phyloP scores from a whole-genome alignment of 2,888 invertebrate species.

The Trichopria drosophilae region DNA sequence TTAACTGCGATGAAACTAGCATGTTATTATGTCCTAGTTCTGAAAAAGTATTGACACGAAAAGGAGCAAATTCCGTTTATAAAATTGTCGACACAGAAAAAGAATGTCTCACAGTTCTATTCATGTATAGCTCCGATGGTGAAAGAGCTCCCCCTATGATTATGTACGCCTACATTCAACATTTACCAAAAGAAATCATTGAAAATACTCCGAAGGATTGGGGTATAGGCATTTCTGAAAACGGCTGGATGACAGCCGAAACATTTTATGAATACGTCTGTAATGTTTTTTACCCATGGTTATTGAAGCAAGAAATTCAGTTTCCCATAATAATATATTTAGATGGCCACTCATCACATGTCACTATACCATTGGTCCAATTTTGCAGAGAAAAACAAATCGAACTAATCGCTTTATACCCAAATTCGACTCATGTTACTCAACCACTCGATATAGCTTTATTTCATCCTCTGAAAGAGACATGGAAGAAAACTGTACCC shows the following conservation, averaged over 20 bases:
- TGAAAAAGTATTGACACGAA: slow-evolving; percentile 12
- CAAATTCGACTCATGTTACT: slow-evolving; percentile 3
- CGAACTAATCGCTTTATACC: slow-evolving; percentile 1
- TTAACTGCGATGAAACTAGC: slow-evolving; percentile 20
- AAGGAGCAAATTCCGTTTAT: slow-evolving; percentile 11
- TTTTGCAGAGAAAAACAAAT: slow-evolving; percentile 12
- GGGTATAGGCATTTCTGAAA: slow-evolving; percentile 19
- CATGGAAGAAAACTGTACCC: slow-evolving; percentile 5
- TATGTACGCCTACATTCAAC: slow-evolving; percentile 13
- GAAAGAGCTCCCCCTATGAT: slow-evolving; percentile 21
- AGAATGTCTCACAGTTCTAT: slow-evolving; percentile 20
- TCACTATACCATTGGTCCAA: slow-evolving; percentile 3
- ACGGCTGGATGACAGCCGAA: slow-evolving; percentile 16
- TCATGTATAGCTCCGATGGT: slow-evolving; percentile 22
- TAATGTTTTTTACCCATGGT: slow-evolving; percentile 7
- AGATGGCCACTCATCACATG: slow-evolving; percentile 8
- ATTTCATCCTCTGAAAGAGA: slow-evolving; percentile 12
- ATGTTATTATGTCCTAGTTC: slow-evolving; percentile 13
- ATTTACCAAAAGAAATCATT: slow-evolving; percentile 11
- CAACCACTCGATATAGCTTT: slow-evolving; percentile 14
- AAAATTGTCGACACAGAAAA: slow-evolving; percentile 12
- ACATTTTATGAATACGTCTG: slow-evolving; percentile 13
- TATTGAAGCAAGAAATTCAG: not conserved
- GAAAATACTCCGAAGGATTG: slow-evolving; percentile 8
- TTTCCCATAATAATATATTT: slow-evolving; percentile 13